Evolutionary conservation across 1,140 invertebrate genomes (phyloP).

Genomic region (Drosophila lowei): DNA sequence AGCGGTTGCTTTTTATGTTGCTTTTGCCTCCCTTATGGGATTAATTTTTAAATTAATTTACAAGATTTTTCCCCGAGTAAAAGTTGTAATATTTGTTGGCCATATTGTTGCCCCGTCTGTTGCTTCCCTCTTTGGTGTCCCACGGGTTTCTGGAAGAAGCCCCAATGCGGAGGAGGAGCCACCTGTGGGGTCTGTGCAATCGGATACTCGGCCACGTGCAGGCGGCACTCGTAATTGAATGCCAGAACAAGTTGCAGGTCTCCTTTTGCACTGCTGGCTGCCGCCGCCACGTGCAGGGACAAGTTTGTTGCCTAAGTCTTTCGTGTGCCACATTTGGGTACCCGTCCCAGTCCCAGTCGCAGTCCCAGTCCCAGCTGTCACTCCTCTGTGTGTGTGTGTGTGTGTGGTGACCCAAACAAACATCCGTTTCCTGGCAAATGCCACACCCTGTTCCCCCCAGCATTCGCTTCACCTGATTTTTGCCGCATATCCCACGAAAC

Average conservation of each 20-base stretch:
- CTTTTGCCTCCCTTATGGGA: neutral
- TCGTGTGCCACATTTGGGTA: slow-evolving; percentile 60
- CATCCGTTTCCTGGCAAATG: slow-evolving; percentile 75
- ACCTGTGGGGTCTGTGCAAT: too few species aligned
- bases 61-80: slow-evolving; percentile 17
- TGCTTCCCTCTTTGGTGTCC: neutral
- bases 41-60: slow-evolving; percentile 34
- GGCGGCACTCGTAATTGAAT: neutral
- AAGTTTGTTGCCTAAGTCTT: slow-evolving; percentile 66
- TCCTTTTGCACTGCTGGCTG: neutral
- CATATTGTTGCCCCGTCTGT: neutral
- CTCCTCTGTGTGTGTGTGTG: slow-evolving; percentile 11
- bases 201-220: slow-evolving; percentile 4
- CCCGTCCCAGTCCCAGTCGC: neutral
- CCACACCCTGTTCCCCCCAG: slow-evolving; percentile 32
- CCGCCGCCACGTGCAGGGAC: slow-evolving; percentile 40
- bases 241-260: slow-evolving; percentile 5
- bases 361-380: neutral
- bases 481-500: slow-evolving; percentile 68
- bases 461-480: slow-evolving; percentile 12
- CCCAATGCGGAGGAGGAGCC: too few species aligned
- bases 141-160: too few species aligned
- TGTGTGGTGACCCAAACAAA: slow-evolving; percentile 69
- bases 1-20: too few species aligned
- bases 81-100: neutral